phyloP scores from a whole-genome alignment of 1,140 invertebrate species.

The Mamestra configurata region DNA sequence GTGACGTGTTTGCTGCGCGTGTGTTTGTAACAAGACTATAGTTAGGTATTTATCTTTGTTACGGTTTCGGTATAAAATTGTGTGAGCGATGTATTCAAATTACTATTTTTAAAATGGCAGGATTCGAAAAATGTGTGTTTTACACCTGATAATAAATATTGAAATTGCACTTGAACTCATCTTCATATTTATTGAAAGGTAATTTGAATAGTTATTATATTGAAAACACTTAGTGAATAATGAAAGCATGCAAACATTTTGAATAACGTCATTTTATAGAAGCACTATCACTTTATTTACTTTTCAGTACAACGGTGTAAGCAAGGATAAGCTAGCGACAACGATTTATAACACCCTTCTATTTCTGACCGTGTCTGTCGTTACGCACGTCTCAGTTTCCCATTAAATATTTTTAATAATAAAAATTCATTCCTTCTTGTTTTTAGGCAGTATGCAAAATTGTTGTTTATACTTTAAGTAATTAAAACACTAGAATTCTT shows the following conservation, averaged over 20 bases:
- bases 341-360: constrained; percentile 41
- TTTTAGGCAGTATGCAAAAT: constrained; percentile 70
- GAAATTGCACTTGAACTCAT: constrained; percentile 19
- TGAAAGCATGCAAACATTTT: constrained; percentile 8
- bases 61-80: constrained; percentile 42
- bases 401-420: constrained; percentile 69
- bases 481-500: constrained; percentile 42
- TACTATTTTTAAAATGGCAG: constrained; percentile 38
- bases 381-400: constrained; percentile 54
- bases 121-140: constrained; percentile 27
- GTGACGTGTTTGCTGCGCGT: background rate
- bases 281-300: constrained; percentile 5
- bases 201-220: constrained; percentile 38
- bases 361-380: constrained; percentile 38
- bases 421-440: constrained; percentile 84
- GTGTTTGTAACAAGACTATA: constrained; percentile 47
- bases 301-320: constrained; percentile 38
- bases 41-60: constrained; percentile 35
- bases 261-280: constrained; percentile 46
- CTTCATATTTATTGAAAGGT: constrained; percentile 42
- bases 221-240: background rate
- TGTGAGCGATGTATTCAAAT: constrained; percentile 35
- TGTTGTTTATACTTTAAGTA: constrained; percentile 56
- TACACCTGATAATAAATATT: constrained; percentile 13
- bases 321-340: constrained; percentile 45